Evolutionary conservation across 1,140 invertebrate species (phyloP), one percentile per base, ranked within the genome.

Genomic region (Belonocnema kinseyi): DNA sequence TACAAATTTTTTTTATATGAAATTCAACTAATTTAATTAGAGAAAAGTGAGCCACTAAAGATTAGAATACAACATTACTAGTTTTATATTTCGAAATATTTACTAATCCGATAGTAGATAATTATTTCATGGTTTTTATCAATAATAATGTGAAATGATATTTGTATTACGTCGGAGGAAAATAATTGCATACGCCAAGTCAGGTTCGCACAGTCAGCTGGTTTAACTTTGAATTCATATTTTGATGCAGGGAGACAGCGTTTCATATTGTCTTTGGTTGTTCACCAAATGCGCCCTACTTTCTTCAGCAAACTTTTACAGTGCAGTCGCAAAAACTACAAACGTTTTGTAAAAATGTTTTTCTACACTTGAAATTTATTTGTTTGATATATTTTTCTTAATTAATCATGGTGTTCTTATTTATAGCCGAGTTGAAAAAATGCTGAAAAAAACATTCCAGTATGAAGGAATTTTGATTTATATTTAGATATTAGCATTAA

Each of bases 201-300:
- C 56, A 21, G 17, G 56, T 21, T 21, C 56, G 56, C 21, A 61
- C 1, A 61, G 56, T 61, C 56, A 61, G 56, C 56, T 26, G 56
- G 33, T 61, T 61, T 21, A 61, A 26, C 56, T 61, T 61, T 61
- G 56, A 61, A 61, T 61, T 61, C 56, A 61, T 61, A 61, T 61
- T 61, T 61, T 19, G 21, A 61, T 21, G 56, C 56, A 61, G 33
- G 33, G 21, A 61, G 56, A 21, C 56, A 61, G 56, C 5, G 33
- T 61, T 61, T 61, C 56, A 21, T 21, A 19, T 26, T 21, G 56
- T 21, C 19, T 61, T 61, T 11, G 56, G 2, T 26, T 33, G 26
- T 33, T 33, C 26, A 33, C 1, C 26, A 26, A 3, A 26, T 26
- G 26, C 5, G 26, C 26, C 26, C 26, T 3, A 33, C 3, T 61